Evolutionary conservation across 2,888 invertebrate genomes (phyloP), one percentile per base, ranked within the genome.

Genomic region (Scaptomyza caliginosa): DNA sequence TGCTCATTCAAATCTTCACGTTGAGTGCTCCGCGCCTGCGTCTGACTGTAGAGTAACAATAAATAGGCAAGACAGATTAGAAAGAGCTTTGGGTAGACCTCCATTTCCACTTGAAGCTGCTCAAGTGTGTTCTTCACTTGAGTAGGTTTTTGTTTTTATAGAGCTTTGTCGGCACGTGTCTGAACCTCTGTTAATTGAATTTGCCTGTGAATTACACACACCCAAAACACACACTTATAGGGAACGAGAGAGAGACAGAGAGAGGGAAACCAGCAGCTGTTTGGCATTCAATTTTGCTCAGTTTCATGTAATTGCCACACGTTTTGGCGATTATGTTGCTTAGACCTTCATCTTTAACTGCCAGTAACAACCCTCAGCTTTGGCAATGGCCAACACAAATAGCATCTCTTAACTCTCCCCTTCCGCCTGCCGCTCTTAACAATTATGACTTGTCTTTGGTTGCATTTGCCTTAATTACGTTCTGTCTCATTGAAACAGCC

Each of bases 261-360:
- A 28, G 26, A 28, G 16, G 6, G 50, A 59, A 30, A 46, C 40
- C 69, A 64, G 67, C 81, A 73, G 84, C 73, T 79, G 82, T 62
- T 82, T 67, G 80, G 66, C 82, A 81, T 85, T 85, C 82, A 77
- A 69, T 76, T 77, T 79, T 59, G 45, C 63, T 60, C 77, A 76
- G 80, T 71, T 83, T 74, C 74, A 54, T 86, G 84, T 82, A 82
- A 82, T 82, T 82, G 83, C 77, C 83, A 80, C 81, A 82, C 81
- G 81, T 82, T 86, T 83, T 49, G 74, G 77, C 83, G 86, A 82
- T 82, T 82, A 82, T 83, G 83, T 74, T 74, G 80, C 83, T 79
- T 76, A 82, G 86, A 74, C 86, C 57, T 70, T 75, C 62, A 50
- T 34, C 67, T 67, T 39, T n/a, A 45, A 32, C 59, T 40, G 13